These are phyloP conservation scores for Diplogasteroides magnus DNA, from an alignment of 1,140 invertebrate species.

Conservation along the genomic window DNA sequence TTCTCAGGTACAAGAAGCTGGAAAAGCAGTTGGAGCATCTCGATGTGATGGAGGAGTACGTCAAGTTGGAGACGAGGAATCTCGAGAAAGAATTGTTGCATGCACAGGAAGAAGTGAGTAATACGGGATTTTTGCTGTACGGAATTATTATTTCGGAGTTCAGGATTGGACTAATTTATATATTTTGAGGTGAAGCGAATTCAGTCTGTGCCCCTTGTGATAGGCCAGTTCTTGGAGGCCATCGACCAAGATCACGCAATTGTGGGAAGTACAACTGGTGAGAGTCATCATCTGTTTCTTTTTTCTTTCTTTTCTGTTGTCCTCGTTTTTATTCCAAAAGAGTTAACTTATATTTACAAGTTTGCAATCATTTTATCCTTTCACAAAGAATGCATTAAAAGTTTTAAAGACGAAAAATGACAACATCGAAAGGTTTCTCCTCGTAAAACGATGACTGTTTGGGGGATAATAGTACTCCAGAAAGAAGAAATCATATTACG, in stretches of 20 bases:
- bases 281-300: conserved; percentile 22
- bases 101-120: conserved; percentile 75
- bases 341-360: neutral
- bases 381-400: too few relatives aligned
- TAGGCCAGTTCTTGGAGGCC: conserved; percentile 94
- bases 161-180: conserved; percentile 1
- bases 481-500: neutral
- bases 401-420: too few relatives aligned
- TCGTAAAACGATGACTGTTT: neutral
- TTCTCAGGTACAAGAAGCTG: conserved; percentile 69
- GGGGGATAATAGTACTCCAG: neutral
- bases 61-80: conserved; percentile 95
- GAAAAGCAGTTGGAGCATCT: conserved; percentile 91
- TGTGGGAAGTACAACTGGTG: conserved; percentile 72
- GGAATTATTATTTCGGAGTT: neutral
- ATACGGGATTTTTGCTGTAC: neutral
- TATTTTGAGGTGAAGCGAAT: conserved; percentile 78
- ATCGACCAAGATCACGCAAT: conserved; percentile 97
- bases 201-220: conserved; percentile 91
- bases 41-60: conserved; percentile 94
- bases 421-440: too few relatives aligned
- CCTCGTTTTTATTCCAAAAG: neutral
- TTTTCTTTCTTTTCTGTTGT: conserved; percentile 4
- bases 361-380: too few relatives aligned
- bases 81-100: conserved; percentile 94